Evolutionary conservation across 37 sponge, comb jelly and placozoan species (phyloP), one percentile per base, ranked within the genome.

Genomic region (Chondrosia reniformis): DNA sequence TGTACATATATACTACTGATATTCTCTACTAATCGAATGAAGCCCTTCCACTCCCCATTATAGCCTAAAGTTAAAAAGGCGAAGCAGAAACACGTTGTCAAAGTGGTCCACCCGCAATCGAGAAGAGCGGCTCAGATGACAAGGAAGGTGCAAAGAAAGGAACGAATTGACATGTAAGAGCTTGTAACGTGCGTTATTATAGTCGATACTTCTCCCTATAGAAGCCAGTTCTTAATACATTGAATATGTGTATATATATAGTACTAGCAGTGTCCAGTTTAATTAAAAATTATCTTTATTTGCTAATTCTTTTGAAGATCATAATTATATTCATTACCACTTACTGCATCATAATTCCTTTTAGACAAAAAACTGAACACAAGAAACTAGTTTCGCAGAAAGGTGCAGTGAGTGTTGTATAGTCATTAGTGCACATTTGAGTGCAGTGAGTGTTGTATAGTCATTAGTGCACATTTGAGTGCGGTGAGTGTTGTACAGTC

Each of bases 71-170:
- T 34, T 15, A 69, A 40, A 19, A 69, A 40, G 43, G 25, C 28
- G 34, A n/a, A 13, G 25, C 66, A n/a, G n/a, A n/a, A 64, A 17
- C 4, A 3, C 66, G 2, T 36, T 9, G 17, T 36, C 31, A 64
- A 64, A 13, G 66, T 64, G 34, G 3, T 64, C 3, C 87, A 87
- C 49, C 87, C 87, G 33, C 28, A 76, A 15, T 87, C 87, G 24
- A 36, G 87, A 6, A 81, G 77, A 45, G 87, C 87, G 13, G 56
- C 59, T 7, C 87, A 87, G 31, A 56, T 82, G 79, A 41, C 32
- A 45, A 85, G 46, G 67, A 55, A 59, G 17, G 64, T 57, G 1
- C 63, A 62, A 34, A 54, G 76, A 27, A 33, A 52, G 5, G 83
- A 85, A 25, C 17, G n/a, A 22, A 22, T 61, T 61, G 25, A 22